Base-by-base conservation (phyloP, 2,888 invertebrate genomes). In the Agrotis puta region DNA sequence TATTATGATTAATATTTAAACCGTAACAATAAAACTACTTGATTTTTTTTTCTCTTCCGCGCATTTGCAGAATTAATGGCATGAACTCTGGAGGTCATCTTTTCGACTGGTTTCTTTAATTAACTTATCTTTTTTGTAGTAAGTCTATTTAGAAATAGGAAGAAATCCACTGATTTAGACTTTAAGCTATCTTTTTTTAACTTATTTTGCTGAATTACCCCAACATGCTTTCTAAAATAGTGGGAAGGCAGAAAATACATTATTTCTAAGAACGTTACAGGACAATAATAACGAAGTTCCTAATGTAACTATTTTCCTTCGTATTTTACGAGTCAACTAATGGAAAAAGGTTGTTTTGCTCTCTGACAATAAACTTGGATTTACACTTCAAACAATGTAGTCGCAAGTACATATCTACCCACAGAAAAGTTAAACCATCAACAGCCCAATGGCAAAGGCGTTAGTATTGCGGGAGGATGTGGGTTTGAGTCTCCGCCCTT, bases 321-420 rank as follows among this genome's bases (percentile, higher is more conserved):
- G 24, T 64, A 64, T 51, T 64, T 67, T 76, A 56, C 50, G 53
- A 64, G 20, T 45, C 33, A 50, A 56, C 33, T 56, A 20, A 59
- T 54, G 56, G 56, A 61, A 64, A 72, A 56, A 61, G 24, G 18
- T 61, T 67, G 56, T 67, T 61, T 53, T 53, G 18, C 47, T 53
- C 27, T 13, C 11, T 20, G 45, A 63, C 56, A 39, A 59, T 77
- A 72, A 66, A 77, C 33, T 71, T 22, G 33, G 33, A 20, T 61
- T 24, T 27, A 56, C 47, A n/a, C 43, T 72, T 72, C 43, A n/a
- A 50, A 77, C 56, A 72, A 78, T 73, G 51, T 62, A 20, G 56
- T 56, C 43, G 16, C 24, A 27, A 48, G 58, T 70, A n/a, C n/a
- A n/a, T n/a, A 51, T 13, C 51, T 43, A 48, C 47, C 9, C 51